phyloP scores from a whole-genome alignment of 2,888 invertebrate genomes.

The Omphaloscelis lunosa region DNA sequence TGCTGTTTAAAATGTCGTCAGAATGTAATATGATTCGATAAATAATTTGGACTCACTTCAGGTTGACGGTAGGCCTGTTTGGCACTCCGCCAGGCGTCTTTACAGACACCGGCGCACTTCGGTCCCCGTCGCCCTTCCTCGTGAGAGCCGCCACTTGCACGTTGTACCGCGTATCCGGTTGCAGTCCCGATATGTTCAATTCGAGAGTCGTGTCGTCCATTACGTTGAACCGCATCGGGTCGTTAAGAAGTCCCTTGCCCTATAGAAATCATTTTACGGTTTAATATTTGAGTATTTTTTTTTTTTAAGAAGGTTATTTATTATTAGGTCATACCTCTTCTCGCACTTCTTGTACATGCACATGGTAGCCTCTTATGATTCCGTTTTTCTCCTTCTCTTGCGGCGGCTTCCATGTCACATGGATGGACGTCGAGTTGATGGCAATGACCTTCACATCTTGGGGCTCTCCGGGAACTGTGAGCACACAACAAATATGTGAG shows the following conservation, averaged over 20 bases:
- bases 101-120: conserved; percentile 95
- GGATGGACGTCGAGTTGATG: conserved; percentile 98
- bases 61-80: conserved; percentile 94
- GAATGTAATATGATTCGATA: conserved; percentile 53
- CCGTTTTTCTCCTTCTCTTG: conserved; percentile 97
- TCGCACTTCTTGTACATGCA: conserved; percentile 97
- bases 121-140: conserved; percentile 98
- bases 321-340: conserved; percentile 92
- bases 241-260: conserved; percentile 95
- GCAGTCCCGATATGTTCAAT: conserved; percentile 96
- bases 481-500: conserved; percentile 76
- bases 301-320: not conserved
- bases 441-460: conserved; percentile 97
- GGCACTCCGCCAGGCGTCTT: conserved; percentile 98
- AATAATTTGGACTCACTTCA: conserved; percentile 91
- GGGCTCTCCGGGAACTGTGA: conserved; percentile 99
- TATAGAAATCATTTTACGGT: conserved; percentile 71
- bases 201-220: conserved; percentile 94
- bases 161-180: conserved; percentile 98
- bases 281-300: not conserved
- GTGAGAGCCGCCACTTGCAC: conserved; percentile 99
- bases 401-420: conserved; percentile 98
- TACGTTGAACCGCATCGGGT: conserved; percentile 96
- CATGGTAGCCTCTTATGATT: conserved; percentile 98
- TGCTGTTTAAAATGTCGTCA: conserved; percentile 43